Evolutionary conservation across 2,797 vertebrate species (phyloP), one percentile per base, ranked within the genome.

Genomic region (Chromis chromis): DNA sequence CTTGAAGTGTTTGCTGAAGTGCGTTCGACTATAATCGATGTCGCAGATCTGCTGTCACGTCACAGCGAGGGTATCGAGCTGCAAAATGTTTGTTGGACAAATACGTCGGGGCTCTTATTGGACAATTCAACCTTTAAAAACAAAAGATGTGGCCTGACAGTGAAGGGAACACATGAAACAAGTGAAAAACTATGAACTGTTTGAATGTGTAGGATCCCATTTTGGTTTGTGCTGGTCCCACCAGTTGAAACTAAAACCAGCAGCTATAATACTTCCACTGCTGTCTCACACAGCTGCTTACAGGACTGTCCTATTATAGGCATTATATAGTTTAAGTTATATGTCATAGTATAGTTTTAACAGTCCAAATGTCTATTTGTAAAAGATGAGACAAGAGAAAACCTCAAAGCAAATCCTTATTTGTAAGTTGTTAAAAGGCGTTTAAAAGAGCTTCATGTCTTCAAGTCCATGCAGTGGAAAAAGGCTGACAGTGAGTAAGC

Each of bases 381-480:
- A 39, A 48, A 25, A 46, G 7, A 28, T 16, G 4, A 59, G 1
- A 1, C 16, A 56, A 36, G 10, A 19, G 62, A 50, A 24, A 67
- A 44, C n/a, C 22, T 48, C 1, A 7, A 11, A 69, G 11, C 33
- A 60, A 27, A 56, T 42, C 24, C 8, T 48, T 21, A 28, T 12
- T 60, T 53, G 8, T 24, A 58, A 12, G 19, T 36, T 65, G 7
- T 48, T 69, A 39, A 63, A 61, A 59, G 4, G 39, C 22, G 28
- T 36, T 36, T 36, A 36, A 36, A 36, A 3, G 33, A 36, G 33
- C 46, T 49, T 39, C 19, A 64, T 50, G n/a, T n/a, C n/a, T n/a
- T n/a, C n/a, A 28, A 80, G 52, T 71, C 57, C 31, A 64, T 68
- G 62, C 64, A 74, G 65, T 21, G 66, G 28, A 63, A 40, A 63